phyloP scores from a whole-genome alignment of 2,888 invertebrate species.

The Nomada fabriciana region DNA sequence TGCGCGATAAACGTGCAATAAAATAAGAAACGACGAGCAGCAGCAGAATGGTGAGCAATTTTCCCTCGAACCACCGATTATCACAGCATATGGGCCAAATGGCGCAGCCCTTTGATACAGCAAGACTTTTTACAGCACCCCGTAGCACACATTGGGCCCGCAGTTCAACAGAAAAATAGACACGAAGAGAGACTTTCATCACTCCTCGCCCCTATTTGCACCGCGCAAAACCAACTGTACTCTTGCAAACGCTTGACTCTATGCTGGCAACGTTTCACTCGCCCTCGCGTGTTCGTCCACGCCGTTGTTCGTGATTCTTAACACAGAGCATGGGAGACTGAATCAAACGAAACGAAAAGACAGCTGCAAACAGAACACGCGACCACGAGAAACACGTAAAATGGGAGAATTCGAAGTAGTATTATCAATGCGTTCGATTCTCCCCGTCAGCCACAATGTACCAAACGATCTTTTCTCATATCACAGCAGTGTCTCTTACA shows the following conservation, averaged over 20 bases:
- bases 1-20: too few relatives aligned
- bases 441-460: slow-evolving; percentile 35
- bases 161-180: slow-evolving; percentile 58
- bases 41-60: slow-evolving; percentile 10
- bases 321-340: too few relatives aligned
- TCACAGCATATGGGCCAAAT: slow-evolving; percentile 19
- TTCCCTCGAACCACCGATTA: slow-evolving; percentile 1
- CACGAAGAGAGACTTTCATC: slow-evolving; percentile 60
- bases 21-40: neutral
- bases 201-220: slow-evolving; percentile 25
- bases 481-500: slow-evolving; percentile 70
- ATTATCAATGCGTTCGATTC: slow-evolving; percentile 22
- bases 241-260: slow-evolving; percentile 51
- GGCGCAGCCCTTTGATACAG: slow-evolving; percentile 49
- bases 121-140: slow-evolving; percentile 69
- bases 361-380: neutral
- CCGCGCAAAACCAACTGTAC: slow-evolving; percentile 34
- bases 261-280: slow-evolving; percentile 22
- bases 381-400: slow-evolving; percentile 24
- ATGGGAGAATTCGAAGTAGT: slow-evolving; percentile 14
- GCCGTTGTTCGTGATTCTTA: neutral
- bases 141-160: slow-evolving; percentile 68
- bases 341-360: neutral
- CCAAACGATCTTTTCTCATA: slow-evolving; percentile 46
- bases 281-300: slow-evolving; percentile 12